These are phyloP conservation scores for Mamestra brassicae DNA, from an alignment of 2,888 invertebrate genomes.

Conservation along the genomic window DNA sequence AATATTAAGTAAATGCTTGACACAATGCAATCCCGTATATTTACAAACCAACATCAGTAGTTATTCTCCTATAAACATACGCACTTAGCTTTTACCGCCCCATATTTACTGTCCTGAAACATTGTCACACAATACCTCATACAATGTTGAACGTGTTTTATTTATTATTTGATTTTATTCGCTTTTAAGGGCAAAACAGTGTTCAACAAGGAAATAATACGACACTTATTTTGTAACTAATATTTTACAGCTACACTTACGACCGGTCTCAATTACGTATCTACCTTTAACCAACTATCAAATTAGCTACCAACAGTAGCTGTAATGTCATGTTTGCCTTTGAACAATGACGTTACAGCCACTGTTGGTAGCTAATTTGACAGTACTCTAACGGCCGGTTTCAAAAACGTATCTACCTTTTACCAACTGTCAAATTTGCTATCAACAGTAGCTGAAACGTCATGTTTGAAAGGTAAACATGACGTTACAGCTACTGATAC, in stretches of 20 bases:
- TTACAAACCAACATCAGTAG: constrained; percentile 62
- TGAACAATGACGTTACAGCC: too few species aligned
- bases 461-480: too few species aligned
- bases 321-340: too few species aligned
- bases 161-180: constrained; percentile 58
- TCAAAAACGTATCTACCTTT: too few species aligned
- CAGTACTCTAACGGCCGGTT: too few species aligned
- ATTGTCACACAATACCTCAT: constrained; percentile 70
- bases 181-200: constrained; percentile 26
- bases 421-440: too few species aligned
- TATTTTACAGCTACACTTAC: neutral
- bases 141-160: constrained; percentile 67
- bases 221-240: constrained; percentile 1
- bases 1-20: neutral
- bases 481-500: too few species aligned
- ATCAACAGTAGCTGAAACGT: too few species aligned
- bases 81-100: constrained; percentile 75
- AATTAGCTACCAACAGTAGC: too few species aligned
- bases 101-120: constrained; percentile 68
- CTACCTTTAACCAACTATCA: too few species aligned
- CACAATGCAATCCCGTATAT: constrained; percentile 38
- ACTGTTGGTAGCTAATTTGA: too few species aligned
- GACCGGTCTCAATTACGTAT: too few species aligned
- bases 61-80: constrained; percentile 71
- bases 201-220: constrained; percentile 18